A percentile compares a stretch with the other conserved stretches of the same genome.
Evolutionary conservation across 2,113 vertebrate genomes (phyloP).

Genomic region (Indicator indicator): DNA sequence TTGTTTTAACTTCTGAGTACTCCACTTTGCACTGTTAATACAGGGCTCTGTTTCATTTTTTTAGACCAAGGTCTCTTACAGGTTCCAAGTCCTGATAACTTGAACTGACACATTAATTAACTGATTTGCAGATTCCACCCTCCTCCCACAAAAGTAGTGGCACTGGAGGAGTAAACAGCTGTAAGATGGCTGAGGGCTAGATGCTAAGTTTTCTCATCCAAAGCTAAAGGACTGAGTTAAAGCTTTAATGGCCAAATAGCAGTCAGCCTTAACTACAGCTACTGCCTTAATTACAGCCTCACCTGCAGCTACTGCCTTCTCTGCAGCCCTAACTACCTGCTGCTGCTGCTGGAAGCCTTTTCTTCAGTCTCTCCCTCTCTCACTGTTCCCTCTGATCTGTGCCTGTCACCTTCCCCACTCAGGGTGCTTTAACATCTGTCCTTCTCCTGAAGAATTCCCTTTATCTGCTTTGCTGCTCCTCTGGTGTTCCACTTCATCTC

Average conservation of each 20-base stretch:
- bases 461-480: background rate
- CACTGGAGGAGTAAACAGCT: background rate
- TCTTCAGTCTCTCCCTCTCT: background rate
- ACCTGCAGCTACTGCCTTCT: background rate
- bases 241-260: background rate
- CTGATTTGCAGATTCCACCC: background rate
- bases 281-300: background rate
- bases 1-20: background rate
- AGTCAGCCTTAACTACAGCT: background rate
- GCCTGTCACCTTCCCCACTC: background rate
- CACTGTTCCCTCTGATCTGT: background rate
- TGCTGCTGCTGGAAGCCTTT: background rate
- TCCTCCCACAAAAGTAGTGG: background rate
- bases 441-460: background rate
- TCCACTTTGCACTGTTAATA: background rate
- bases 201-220: background rate
- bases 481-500: background rate
- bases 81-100: background rate
- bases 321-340: background rate
- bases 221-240: background rate
- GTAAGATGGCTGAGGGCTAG: background rate
- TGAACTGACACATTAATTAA: background rate
- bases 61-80: background rate
- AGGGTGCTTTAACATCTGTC: background rate
- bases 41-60: background rate